Percentiles rank a stretch among this genome's conserved stretches.
Conservation (phyloP, 2,113 vertebrate species). For the Oncorhynchus masou region DNA sequence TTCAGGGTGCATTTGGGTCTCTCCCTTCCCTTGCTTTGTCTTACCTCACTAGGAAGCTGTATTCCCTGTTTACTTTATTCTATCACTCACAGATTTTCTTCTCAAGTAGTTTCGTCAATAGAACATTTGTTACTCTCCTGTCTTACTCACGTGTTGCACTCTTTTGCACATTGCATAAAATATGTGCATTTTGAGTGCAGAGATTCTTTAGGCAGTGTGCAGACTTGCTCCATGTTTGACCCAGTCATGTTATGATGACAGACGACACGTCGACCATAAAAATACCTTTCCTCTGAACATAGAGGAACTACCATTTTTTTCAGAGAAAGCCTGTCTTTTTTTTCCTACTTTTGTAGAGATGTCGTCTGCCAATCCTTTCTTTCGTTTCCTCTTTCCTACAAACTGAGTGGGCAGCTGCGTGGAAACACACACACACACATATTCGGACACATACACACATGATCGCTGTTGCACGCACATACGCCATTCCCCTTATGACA, state of each 20-base stretch:
- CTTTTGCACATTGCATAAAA: not conserved
- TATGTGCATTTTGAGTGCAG: not conserved
- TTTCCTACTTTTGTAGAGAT: not conserved
- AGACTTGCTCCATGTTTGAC: too few relatives aligned
- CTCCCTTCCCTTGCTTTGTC: too few relatives aligned
- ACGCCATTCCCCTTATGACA: not conserved
- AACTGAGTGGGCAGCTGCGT: not conserved
- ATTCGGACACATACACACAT: not conserved
- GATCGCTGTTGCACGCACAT: not conserved
- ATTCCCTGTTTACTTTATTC: too few relatives aligned
- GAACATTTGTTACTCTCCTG: not conserved
- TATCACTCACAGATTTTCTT: not conserved
- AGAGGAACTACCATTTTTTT: not conserved
- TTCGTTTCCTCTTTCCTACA: constrained; percentile 13
- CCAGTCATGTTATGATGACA: not conserved
- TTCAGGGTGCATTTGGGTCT: too few relatives aligned
- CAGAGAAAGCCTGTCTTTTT: not conserved
- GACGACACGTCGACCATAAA: not conserved
- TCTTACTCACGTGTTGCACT: not conserved
- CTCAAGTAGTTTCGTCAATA: not conserved
- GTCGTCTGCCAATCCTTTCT: not conserved
- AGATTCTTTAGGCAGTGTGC: not conserved
- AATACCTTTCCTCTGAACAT: not conserved
- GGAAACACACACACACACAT: not conserved
- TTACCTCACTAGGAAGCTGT: too few relatives aligned